Percentiles rank a stretch among this genome's conserved stretches.
phyloP scores from a whole-genome alignment of 2,113 vertebrate species.

The Pavo muticus region DNA sequence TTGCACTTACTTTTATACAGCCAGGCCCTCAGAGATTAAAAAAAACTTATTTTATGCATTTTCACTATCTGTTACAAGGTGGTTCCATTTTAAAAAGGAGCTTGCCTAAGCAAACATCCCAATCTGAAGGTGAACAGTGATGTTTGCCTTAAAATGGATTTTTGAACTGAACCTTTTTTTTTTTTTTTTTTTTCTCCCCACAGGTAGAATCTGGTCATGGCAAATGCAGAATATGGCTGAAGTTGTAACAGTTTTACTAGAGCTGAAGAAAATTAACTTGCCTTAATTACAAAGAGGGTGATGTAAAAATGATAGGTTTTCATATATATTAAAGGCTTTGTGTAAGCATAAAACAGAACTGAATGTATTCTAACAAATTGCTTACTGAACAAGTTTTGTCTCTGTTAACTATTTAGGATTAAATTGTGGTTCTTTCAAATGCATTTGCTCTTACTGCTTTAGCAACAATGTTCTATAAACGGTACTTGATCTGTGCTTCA shows the following conservation, averaged over 20 bases:
- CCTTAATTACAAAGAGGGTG: neutral
- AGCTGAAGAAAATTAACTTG: slow-evolving; percentile 31
- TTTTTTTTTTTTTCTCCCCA: slow-evolving; percentile 10
- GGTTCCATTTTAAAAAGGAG: slow-evolving; percentile 14
- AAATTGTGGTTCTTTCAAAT: slow-evolving; percentile 30
- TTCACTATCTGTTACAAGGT: slow-evolving; percentile 10
- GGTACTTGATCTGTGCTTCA: neutral
- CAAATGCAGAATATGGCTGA: slow-evolving; percentile 40
- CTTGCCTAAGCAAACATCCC: slow-evolving; percentile 37
- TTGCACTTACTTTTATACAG: slow-evolving; percentile 23
- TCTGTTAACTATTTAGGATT: slow-evolving; percentile 20
- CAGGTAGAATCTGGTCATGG: slow-evolving; percentile 6
- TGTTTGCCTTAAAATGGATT: slow-evolving; percentile 62
- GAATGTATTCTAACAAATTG: slow-evolving; percentile 20
- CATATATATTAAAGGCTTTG: neutral
- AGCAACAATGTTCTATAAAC: neutral
- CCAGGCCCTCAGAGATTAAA: slow-evolving; percentile 15
- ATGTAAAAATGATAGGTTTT: slow-evolving; percentile 4
- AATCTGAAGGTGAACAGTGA: slow-evolving; percentile 16
- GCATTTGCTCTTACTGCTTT: neutral
- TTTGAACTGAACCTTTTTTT: slow-evolving; percentile 32
- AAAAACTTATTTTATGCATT: slow-evolving; percentile 27
- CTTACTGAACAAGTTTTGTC: slow-evolving; percentile 27
- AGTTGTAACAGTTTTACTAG: neutral
- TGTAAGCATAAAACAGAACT: slow-evolving; percentile 32